Percentiles rank a stretch among this genome's conserved stretches.
Conservation (phyloP, 2,113 vertebrate species). For the Eulemur macaco region DNA sequence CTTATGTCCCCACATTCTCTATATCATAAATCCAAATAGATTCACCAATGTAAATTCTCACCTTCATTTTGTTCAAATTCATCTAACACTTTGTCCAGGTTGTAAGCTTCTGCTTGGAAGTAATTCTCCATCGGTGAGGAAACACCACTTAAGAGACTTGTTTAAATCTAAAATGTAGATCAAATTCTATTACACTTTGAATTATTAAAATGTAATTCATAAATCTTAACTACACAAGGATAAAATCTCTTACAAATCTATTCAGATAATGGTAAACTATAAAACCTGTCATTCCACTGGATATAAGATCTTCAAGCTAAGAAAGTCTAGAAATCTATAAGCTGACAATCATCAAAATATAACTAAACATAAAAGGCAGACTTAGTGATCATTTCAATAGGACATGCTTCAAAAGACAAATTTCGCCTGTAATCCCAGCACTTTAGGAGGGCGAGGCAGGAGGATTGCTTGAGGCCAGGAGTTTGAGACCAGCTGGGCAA, state of each 20-base stretch:
- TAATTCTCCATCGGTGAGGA: slow-evolving; percentile 99
- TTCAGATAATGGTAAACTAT: background rate
- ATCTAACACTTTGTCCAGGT: slow-evolving; percentile 99
- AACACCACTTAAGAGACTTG: slow-evolving; percentile 88
- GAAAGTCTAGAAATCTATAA: background rate
- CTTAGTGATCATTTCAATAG: background rate
- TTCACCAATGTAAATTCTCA: slow-evolving; percentile 79
- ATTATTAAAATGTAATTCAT: slow-evolving; percentile 38
- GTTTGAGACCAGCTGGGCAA: background rate
- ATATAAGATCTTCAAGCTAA: slow-evolving; percentile 17
- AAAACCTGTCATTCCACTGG: background rate
- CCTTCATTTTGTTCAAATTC: slow-evolving; percentile 99
- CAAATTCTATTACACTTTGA: slow-evolving; percentile 52
- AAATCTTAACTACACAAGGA: background rate
- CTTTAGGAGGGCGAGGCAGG: background rate
- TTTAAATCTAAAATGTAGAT: slow-evolving; percentile 87
- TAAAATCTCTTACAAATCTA: slow-evolving; percentile 16
- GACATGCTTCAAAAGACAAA: background rate
- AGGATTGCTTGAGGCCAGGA: background rate
- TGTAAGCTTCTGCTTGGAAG: slow-evolving; percentile 99
- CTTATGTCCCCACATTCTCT: background rate
- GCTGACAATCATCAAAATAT: slow-evolving; percentile 6
- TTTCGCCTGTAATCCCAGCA: background rate
- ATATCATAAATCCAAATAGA: slow-evolving; percentile 13
- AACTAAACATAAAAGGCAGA: background rate